Conservation (phyloP, 2,113 vertebrate genomes). For the Bambusicola thoracicus region DNA sequence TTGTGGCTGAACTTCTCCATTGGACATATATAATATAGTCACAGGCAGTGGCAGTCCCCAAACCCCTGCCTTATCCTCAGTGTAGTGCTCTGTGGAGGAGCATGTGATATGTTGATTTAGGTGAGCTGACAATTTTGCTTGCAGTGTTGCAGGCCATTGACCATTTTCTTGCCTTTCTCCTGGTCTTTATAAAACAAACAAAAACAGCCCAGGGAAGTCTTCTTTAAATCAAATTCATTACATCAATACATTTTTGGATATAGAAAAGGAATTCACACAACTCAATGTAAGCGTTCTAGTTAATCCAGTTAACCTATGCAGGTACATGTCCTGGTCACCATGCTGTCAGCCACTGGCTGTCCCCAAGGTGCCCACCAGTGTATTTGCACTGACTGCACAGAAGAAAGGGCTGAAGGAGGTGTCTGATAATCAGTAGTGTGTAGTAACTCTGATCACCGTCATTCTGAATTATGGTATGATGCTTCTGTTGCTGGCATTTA, state of each 20-base stretch:
- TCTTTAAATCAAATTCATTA: neutral
- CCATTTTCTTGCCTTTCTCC: neutral
- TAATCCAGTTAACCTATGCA: neutral
- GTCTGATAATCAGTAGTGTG: neutral
- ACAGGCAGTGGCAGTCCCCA: neutral
- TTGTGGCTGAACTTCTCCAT: neutral
- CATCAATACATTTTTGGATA: neutral
- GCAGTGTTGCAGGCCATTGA: neutral
- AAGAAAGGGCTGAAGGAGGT: neutral
- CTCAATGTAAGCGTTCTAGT: neutral
- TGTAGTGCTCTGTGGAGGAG: too few species aligned
- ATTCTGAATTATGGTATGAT: neutral
- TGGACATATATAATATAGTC: rapidly evolving
- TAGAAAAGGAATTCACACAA: neutral
- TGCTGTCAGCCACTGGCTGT: neutral
- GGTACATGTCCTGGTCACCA: neutral
- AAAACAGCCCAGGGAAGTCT: neutral
- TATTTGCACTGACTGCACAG: neutral
- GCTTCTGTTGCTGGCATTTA: neutral
- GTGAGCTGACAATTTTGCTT: constrained; percentile 17
- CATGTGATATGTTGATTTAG: neutral
- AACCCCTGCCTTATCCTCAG: neutral
- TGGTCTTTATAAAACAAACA: neutral
- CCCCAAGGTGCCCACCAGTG: neutral
- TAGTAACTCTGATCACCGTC: neutral